These are phyloP conservation scores for Epizoanthus ramosus DNA, from an alignment of 92 coral and sea anemone species.

Conservation along the genomic window DNA sequence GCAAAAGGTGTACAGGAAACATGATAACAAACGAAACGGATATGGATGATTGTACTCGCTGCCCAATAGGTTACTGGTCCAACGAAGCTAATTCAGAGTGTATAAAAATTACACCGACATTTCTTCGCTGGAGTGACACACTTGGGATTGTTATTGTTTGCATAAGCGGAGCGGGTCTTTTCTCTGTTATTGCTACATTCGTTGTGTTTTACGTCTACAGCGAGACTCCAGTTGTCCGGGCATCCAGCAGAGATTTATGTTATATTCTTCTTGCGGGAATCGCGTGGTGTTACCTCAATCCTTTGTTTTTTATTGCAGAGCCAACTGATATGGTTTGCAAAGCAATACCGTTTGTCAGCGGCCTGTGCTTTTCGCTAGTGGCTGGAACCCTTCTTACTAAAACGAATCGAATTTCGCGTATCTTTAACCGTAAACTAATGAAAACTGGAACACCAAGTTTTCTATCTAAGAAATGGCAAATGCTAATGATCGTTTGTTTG, in stretches of 20 bases:
- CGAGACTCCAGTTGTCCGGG: conserved; percentile 85
- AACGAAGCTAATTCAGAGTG: conserved; percentile 70
- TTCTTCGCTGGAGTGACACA: conserved; percentile 68
- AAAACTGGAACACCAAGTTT: conserved; percentile 80
- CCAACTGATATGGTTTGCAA: conserved; percentile 72
- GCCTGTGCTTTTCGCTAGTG: conserved; percentile 72
- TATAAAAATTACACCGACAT: conserved; percentile 64
- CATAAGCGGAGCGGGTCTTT: conserved; percentile 67
- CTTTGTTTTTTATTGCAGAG: conserved; percentile 62
- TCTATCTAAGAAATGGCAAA: conserved; percentile 81
- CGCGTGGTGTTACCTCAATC: conserved; percentile 74
- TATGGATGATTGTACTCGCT: conserved; percentile 70
- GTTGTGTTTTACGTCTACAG: conserved; percentile 68
- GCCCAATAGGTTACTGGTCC: conserved; percentile 80
- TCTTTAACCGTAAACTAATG: conserved; percentile 77
- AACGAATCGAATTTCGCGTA: conserved; percentile 89
- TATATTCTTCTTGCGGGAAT: conserved; percentile 77
- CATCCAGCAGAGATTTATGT: conserved; percentile 90
- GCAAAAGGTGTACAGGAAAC: conserved; percentile 71
- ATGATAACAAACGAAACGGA: conserved; percentile 62
- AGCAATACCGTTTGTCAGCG: conserved; percentile 69
- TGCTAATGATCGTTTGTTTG: conserved; percentile 71
- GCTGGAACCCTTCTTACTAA: conserved; percentile 87
- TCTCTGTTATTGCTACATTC: conserved; percentile 58
- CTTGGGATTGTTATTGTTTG: conserved; percentile 61